These are phyloP conservation scores for Monarcha castaneiventris DNA, from an alignment of 2,113 vertebrate genomes.

Conservation along the genomic window DNA sequence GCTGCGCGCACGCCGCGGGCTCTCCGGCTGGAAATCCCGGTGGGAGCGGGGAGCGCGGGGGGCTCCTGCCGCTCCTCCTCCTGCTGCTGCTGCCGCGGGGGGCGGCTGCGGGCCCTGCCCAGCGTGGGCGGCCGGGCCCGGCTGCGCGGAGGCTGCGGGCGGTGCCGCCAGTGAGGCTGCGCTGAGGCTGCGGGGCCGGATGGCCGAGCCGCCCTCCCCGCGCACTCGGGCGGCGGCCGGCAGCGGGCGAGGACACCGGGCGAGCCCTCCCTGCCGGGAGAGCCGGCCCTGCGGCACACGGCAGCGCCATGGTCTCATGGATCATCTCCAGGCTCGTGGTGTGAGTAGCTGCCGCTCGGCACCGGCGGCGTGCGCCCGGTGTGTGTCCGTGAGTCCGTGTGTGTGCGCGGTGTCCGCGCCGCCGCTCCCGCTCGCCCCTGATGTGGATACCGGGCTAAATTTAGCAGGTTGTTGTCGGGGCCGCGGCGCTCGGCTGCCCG, in stretches of 20 bases:
- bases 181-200: slow-evolving; percentile 65
- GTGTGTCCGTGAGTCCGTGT: neutral
- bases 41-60: neutral
- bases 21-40: neutral
- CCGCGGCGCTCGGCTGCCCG: neutral
- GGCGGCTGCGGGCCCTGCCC: slow-evolving; percentile 48
- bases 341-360: slow-evolving; percentile 81
- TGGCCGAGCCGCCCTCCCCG: slow-evolving; percentile 66
- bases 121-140: slow-evolving; percentile 23
- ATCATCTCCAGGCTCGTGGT: slow-evolving; percentile 98
- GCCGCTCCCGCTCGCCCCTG: neutral
- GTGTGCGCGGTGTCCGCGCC: neutral
- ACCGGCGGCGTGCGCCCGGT: neutral
- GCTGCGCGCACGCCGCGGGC: too few relatives aligned
- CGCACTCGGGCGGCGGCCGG: slow-evolving; percentile 68
- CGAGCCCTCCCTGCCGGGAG: neutral
- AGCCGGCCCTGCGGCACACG: neutral
- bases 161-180: slow-evolving; percentile 70
- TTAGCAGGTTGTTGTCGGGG: slow-evolving; percentile 32
- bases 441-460: slow-evolving; percentile 55
- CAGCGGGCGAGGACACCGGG: slow-evolving; percentile 14
- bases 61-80: neutral
- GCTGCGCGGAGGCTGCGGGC: slow-evolving; percentile 33
- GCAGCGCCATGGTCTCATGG: slow-evolving; percentile 96
- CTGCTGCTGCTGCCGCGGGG: neutral